A percentile compares a stretch with the other conserved stretches of the same genome.
These are phyloP conservation scores for Hyles vespertilio DNA, from an alignment of 1,140 invertebrate genomes.

Conservation along the genomic window DNA sequence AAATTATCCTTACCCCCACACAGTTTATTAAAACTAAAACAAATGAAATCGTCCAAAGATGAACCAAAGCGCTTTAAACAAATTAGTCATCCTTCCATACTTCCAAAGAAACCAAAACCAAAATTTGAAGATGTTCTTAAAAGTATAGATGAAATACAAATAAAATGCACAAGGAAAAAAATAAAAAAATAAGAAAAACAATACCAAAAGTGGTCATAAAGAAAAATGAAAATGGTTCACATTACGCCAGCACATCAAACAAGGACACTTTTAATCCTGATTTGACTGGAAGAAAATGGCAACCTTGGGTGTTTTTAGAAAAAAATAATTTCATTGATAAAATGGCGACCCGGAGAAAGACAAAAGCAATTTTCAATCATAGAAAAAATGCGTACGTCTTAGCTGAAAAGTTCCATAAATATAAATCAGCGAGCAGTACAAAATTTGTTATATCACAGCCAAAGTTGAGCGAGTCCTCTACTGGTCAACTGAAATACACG, in stretches of 20 bases:
- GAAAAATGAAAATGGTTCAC: constrained; percentile 66
- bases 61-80: constrained; percentile 41
- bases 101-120: constrained; percentile 58
- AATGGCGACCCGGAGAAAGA: constrained; percentile 61
- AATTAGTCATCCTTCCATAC: constrained; percentile 18
- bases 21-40: constrained; percentile 59
- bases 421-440: constrained; percentile 56
- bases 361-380: constrained; percentile 55
- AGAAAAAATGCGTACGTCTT: constrained; percentile 58
- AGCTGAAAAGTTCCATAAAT: constrained; percentile 60
- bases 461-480: constrained; percentile 32
- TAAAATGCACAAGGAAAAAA: constrained; percentile 61
- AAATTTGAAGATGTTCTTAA: constrained; percentile 74
- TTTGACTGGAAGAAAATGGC: constrained; percentile 69
- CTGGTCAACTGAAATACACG: constrained; percentile 62
- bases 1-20: constrained; percentile 65
- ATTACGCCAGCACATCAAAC: constrained; percentile 60
- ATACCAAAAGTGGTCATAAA: constrained; percentile 74
- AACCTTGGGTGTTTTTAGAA: constrained; percentile 70
- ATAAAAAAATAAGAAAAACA: constrained; percentile 51
- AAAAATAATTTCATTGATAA: constrained; percentile 68
- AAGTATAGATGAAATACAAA: constrained; percentile 70
- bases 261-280: constrained; percentile 52
- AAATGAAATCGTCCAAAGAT: constrained; percentile 59
- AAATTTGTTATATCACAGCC: constrained; percentile 64